Evolutionary conservation across 1,140 invertebrate species (phyloP).

Genomic region (Habropoda laboriosa): DNA sequence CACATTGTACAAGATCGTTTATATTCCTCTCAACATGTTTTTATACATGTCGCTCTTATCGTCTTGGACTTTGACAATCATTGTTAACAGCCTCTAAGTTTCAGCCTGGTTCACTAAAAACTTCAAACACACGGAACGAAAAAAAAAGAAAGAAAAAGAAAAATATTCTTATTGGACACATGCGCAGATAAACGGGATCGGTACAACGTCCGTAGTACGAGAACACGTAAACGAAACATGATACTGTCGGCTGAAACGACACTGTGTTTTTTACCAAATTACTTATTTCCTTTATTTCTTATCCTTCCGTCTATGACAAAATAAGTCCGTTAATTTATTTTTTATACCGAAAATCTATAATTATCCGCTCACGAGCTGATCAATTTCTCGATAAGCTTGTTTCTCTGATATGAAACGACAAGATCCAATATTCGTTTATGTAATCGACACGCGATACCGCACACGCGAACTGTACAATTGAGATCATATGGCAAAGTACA

Average conservation of each 20-base stretch:
- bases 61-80: constrained; percentile 50
- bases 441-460: constrained; percentile 44
- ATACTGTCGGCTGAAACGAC: no score
- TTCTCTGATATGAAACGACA: neutral
- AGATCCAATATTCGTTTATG: constrained; percentile 51
- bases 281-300: neutral
- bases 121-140: neutral
- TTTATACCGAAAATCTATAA: neutral
- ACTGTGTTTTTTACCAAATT: no score
- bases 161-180: constrained; percentile 17
- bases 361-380: neutral
- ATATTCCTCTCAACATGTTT: no score
- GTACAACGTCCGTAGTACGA: no score
- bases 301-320: neutral
- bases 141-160: neutral
- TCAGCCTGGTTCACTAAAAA: neutral
- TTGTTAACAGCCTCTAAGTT: neutral
- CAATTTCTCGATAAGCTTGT: constrained; percentile 1
- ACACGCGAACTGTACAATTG: neutral
- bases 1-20: no score
- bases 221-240: no score
- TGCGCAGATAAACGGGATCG: neutral
- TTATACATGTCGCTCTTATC: no score
- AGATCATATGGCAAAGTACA: constrained; percentile 10
- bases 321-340: neutral